Evolutionary conservation across 2,113 vertebrate genomes (phyloP).

Genomic region (Plotosus lineatus): DNA sequence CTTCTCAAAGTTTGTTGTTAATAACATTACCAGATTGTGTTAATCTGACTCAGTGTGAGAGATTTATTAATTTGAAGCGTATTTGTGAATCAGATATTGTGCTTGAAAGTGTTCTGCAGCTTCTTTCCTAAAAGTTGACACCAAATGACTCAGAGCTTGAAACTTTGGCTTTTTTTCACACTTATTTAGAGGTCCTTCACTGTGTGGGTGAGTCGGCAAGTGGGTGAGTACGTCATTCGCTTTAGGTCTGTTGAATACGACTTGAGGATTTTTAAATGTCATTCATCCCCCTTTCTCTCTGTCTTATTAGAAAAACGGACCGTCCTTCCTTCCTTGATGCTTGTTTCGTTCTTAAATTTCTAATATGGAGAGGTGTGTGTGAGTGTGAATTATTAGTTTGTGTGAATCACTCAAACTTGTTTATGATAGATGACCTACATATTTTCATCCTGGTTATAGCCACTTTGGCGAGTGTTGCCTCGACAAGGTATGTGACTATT

Average conservation of each 20-base stretch:
- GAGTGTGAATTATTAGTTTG: slow-evolving; percentile 10
- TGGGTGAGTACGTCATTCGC: slow-evolving; percentile 11
- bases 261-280: slow-evolving; percentile 65
- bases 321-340: neutral
- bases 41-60: slow-evolving; percentile 56
- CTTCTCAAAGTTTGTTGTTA: slow-evolving; percentile 57
- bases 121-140: slow-evolving; percentile 6
- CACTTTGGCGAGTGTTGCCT: too few species aligned
- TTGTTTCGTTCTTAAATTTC: neutral
- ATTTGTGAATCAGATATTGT: neutral
- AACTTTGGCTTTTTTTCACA: neutral
- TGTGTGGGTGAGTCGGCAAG: slow-evolving; percentile 14
- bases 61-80: slow-evolving; percentile 19
- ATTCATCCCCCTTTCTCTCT: slow-evolving; percentile 27
- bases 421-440: too few species aligned
- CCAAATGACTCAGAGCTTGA: slow-evolving; percentile 23
- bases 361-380: neutral
- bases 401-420: too few species aligned
- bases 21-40: slow-evolving; percentile 63
- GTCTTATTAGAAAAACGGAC: neutral
- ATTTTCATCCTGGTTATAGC: too few species aligned
- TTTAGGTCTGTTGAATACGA: slow-evolving; percentile 2
- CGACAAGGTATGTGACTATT: too few species aligned
- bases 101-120: neutral
- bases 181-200: slow-evolving; percentile 8